phyloP scores from a whole-genome alignment of 1,140 invertebrate species.

The Heliconius congener region DNA sequence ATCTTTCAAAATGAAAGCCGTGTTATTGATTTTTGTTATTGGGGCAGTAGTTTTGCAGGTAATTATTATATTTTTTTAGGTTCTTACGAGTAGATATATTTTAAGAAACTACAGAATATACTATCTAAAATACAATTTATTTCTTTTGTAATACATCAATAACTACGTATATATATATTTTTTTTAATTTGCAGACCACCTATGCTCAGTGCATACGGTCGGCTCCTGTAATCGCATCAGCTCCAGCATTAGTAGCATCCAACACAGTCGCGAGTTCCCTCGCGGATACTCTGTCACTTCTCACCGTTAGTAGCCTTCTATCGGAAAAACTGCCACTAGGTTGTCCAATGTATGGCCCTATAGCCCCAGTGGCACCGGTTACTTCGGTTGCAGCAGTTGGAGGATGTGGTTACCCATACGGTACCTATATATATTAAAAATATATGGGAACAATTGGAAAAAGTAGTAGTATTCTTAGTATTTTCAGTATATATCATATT shows the following conservation, averaged over 20 bases:
- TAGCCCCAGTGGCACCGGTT: conserved; percentile 24
- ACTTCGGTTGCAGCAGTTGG: conserved; percentile 30
- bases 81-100: not conserved
- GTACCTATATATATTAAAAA: conserved; percentile 28
- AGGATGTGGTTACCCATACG: conserved; percentile 40
- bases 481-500: no score
- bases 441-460: not conserved
- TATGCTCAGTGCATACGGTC: conserved; percentile 40
- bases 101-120: not conserved
- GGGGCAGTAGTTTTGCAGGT: conserved; percentile 34
- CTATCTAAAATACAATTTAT: not conserved
- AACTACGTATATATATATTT: not conserved
- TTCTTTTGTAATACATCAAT: not conserved
- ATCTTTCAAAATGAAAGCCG: conserved; percentile 36
- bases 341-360: conserved; percentile 14
- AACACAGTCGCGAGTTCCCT: conserved; percentile 53
- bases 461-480: not conserved
- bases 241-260: conserved; percentile 20
- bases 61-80: conserved; percentile 18
- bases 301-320: conserved; percentile 64
- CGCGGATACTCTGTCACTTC: conserved; percentile 63
- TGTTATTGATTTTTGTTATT: conserved; percentile 21
- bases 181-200: conserved; percentile 33
- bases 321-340: conserved; percentile 58
- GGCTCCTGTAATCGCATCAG: conserved; percentile 15